These are phyloP conservation scores for Drosophila miranda DNA, from an alignment of 1,140 invertebrate species.

Conservation along the genomic window DNA sequence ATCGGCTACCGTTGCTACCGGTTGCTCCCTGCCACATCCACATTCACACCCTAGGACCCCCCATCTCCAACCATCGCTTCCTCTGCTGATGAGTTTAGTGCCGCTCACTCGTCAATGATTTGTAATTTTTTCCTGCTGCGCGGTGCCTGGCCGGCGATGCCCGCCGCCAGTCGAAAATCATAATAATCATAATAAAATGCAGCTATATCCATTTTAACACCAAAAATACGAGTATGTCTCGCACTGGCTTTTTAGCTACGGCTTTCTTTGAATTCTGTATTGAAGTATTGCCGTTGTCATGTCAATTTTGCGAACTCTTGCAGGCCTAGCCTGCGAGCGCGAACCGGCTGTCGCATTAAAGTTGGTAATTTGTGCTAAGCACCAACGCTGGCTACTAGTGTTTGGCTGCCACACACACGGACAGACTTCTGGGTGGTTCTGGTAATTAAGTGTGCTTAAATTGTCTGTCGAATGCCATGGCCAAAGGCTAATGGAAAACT, in stretches of 20 bases:
- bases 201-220: constrained; percentile 80
- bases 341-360: constrained; percentile 69
- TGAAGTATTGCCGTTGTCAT: constrained; percentile 76
- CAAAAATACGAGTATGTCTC: constrained; percentile 67
- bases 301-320: constrained; percentile 53
- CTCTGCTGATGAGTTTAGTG: constrained; percentile 71
- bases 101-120: constrained; percentile 72
- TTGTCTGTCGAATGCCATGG: constrained; percentile 36
- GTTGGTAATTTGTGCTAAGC: constrained; percentile 75
- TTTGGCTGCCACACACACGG: constrained; percentile 34
- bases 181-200: constrained; percentile 81
- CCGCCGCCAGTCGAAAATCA: constrained; percentile 71
- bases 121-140: constrained; percentile 50
- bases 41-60: neutral
- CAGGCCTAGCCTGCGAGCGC: neutral
- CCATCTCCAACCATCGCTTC: constrained; percentile 22
- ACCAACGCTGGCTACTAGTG: constrained; percentile 63
- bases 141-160: constrained; percentile 1
- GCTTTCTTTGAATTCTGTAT: constrained; percentile 22
- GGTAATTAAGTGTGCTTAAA: constrained; percentile 74
- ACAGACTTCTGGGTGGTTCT: constrained; percentile 67
- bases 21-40: constrained; percentile 23
- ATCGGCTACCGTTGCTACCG: constrained; percentile 75
- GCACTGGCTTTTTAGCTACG: neutral
- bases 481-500: constrained; percentile 29